phyloP scores from a whole-genome alignment of 2,888 invertebrate species.

The Chaitophorus viminalis region DNA sequence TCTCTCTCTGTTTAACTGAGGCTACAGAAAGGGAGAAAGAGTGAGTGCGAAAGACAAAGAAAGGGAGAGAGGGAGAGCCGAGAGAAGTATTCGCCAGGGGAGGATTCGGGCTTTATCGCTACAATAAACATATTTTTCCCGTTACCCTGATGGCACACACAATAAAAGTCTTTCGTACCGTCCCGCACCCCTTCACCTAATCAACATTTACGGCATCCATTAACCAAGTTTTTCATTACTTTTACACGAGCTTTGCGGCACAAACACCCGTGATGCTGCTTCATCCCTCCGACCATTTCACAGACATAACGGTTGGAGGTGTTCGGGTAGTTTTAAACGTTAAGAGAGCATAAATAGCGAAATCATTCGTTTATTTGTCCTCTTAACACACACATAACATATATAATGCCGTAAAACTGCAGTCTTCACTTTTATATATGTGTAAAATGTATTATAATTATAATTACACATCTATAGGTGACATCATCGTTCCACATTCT shows the following conservation, averaged over 20 bases:
- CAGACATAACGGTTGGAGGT: not conserved
- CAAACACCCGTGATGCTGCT: not conserved
- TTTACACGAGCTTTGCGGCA: conserved; percentile 42
- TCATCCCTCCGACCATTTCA: not conserved
- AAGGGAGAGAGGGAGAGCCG: no score
- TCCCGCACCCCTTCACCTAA: not conserved
- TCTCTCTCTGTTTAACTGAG: not conserved
- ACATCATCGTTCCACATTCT: no score
- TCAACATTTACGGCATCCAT: conserved; percentile 61
- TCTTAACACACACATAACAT: not conserved
- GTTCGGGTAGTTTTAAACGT: conserved; percentile 34
- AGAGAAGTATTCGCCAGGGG: conserved; percentile 1
- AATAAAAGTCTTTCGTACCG: conserved; percentile 45
- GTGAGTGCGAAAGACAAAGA: no score
- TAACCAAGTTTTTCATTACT: conserved; percentile 61
- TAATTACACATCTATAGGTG: no score
- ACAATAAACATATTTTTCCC: conserved; percentile 53
- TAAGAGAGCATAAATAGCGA: not conserved
- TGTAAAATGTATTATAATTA: no score
- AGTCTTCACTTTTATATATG: no score
- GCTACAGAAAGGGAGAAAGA: not conserved
- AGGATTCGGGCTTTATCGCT: conserved; percentile 52
- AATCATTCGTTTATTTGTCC: not conserved
- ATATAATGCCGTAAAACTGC: no score
- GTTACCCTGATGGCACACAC: conserved; percentile 15